A percentile compares a stretch with the other conserved stretches of the same genome.
Evolutionary conservation across 2,113 vertebrate species (phyloP).

Genomic region (Ptyas mucosa): DNA sequence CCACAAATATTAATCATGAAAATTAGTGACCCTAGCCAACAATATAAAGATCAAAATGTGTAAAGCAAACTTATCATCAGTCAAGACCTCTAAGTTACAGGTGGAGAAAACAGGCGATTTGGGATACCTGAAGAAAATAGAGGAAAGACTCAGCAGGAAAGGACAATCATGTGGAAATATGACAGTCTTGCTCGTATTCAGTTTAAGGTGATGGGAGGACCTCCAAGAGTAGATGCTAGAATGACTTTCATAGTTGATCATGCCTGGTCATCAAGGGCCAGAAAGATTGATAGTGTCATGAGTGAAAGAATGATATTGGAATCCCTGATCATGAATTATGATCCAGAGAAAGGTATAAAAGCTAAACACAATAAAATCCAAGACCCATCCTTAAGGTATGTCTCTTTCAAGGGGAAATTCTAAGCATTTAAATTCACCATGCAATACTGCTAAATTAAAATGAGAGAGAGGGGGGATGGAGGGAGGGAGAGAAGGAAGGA

Average conservation of each 20-base stretch:
- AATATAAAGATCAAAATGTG: not conserved
- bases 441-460: not conserved
- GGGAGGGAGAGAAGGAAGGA: too few species aligned
- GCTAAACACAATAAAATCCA: not conserved
- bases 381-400: not conserved
- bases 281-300: not conserved
- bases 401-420: not conserved
- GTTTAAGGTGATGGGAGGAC: not conserved
- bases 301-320: not conserved
- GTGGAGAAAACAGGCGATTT: not conserved
- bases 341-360: not conserved
- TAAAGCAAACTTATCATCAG: not conserved
- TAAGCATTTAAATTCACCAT: not conserved
- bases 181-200: not conserved
- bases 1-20: not conserved
- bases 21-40: not conserved
- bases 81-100: not conserved
- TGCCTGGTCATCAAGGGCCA: not conserved
- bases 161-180: not conserved
- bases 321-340: not conserved
- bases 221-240: not conserved
- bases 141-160: not conserved
- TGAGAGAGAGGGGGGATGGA: too few species aligned
- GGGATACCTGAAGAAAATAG: not conserved
- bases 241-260: not conserved